Evolutionary conservation across 2,888 invertebrate genomes (phyloP), one percentile per base, ranked within the genome.

Genomic region (Drosophila pseudotalamancana): DNA sequence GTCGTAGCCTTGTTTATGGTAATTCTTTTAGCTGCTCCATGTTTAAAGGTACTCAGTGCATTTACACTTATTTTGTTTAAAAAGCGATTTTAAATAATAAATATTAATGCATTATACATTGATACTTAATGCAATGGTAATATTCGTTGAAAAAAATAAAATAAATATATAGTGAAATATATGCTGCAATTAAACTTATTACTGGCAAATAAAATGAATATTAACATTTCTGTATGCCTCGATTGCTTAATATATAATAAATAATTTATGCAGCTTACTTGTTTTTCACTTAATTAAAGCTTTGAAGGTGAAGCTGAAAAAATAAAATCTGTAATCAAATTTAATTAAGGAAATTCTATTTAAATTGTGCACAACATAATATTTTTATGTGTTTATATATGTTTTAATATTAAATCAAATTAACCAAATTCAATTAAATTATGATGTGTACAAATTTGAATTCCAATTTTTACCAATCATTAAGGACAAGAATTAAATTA

Each of bases 381-480:
- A 3, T 16, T 18, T n/a, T 5, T 8, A n/a, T 27, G 11, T 4
- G n/a, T 12, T 18, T 1, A 27, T 27, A 18, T 43, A 25, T 2
- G 8, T 18, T 43, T 4, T 4, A 1, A 19, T 9, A 43, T 43
- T 3, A 29, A 29, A 43, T 19, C 18, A 43, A 43, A 19, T 12
- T 19, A 6, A 5, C 69, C 66, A 68, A 80, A 68, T 76, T 76
- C 63, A 68, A 73, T 68, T 14, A 12, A 21, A 21, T 43, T 18
- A 1, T n/a, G 11, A 46, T n/a, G 14, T 14, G 14, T 21, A 1
- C 8, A 8, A 14, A 27, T 6, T 32, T 21, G 14, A n/a, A 12
- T 8, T 18, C 12, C 19, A 32, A 21, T 11, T 32, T 32, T 1
- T 1, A 3, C 23, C 8, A 21, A 8, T 31, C n/a, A 35, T 25